A percentile compares a stretch with the other conserved stretches of the same genome.
These are phyloP conservation scores for Melanotaenia boesemani DNA, from an alignment of 2,797 vertebrate genomes.

Conservation along the genomic window DNA sequence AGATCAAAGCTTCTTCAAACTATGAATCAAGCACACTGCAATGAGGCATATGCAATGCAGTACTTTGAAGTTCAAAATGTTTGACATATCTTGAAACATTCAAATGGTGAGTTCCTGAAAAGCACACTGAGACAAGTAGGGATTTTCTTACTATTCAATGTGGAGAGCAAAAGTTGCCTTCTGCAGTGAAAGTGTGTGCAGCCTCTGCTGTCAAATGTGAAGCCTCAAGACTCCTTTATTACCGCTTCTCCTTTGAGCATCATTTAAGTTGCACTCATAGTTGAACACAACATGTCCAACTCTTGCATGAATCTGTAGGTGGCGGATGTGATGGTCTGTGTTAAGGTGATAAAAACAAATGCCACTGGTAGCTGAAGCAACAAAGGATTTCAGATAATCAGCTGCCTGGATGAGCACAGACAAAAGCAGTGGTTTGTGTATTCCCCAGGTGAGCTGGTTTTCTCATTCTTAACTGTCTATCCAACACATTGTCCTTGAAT, in stretches of 20 bases:
- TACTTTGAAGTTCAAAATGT: constrained; percentile 67
- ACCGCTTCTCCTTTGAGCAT: constrained; percentile 26
- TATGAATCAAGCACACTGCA: constrained; percentile 32
- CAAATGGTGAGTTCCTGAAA: constrained; percentile 52
- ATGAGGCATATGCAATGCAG: constrained; percentile 40
- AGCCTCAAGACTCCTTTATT: constrained; percentile 33
- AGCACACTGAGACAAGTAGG: constrained; percentile 27
- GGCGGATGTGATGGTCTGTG: constrained; percentile 29
- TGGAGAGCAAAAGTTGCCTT: constrained; percentile 25
- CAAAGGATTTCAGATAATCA: constrained; percentile 35
- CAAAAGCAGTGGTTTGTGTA: constrained; percentile 44
- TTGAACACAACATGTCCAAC: constrained; percentile 22
- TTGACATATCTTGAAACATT: constrained; percentile 60
- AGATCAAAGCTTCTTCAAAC: constrained; percentile 57
- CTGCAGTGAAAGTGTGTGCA: constrained; percentile 19
- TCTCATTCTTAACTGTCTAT: constrained; percentile 51
- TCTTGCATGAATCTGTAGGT: constrained; percentile 24
- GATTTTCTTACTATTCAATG: constrained; percentile 37
- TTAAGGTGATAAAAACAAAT: constrained; percentile 39
- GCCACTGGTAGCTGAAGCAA: constrained; percentile 37
- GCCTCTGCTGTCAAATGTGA: constrained; percentile 36
- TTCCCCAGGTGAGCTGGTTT: constrained; percentile 44
- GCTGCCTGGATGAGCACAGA: constrained; percentile 45
- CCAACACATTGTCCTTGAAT: constrained; percentile 41
- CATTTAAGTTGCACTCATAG: constrained; percentile 29